Evolutionary conservation across 1,140 invertebrate genomes (phyloP), one percentile per base, ranked within the genome.

Genomic region (Tribolium castaneum): DNA sequence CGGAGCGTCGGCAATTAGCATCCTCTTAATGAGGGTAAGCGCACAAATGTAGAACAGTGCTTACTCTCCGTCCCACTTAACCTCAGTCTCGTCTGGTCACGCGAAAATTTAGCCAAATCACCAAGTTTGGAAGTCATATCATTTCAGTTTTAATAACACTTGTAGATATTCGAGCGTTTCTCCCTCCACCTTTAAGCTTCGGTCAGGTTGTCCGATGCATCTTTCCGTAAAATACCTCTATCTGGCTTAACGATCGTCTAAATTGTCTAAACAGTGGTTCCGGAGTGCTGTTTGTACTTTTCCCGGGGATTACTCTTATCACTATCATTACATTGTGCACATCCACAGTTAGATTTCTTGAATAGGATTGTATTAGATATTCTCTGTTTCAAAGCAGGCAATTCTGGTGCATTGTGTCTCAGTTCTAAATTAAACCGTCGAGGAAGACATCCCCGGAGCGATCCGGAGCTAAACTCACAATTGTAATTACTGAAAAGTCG

Each of bases 261-360:
- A 62, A 62, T n/a, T 25, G 19, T 62, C 22, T 62, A 62, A 62
- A 62, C 56, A 30, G 56, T 62, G 10, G 16, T 19, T 62, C 30
- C 22, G 14, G 56, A 62, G 56, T 62, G 56, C 56, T 62, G 22
- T 62, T 62, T 22, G 56, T 30, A 62, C 56, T 62, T 62, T 62
- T 62, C 56, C 22, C 6, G 22, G 22, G 56, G 56, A 62, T 62
- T 62, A 62, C 56, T 62, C 56, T 62, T 62, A 62, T 62, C 56
- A 30, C 56, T 30, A 30, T 62, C 56, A 62, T 62, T 62, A 62
- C 56, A 13, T 62, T 30, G 56, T 62, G 56, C 56, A 62, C 56
- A 62, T 62, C 16, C 56, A 62, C 56, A 62, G 56, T 62, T 62
- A 62, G 56, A 30, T 62, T 62, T 62, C 56, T 62, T 62, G 56